These are phyloP conservation scores for Stictocephala bisonia DNA, from an alignment of 2,888 invertebrate species.

Conservation along the genomic window DNA sequence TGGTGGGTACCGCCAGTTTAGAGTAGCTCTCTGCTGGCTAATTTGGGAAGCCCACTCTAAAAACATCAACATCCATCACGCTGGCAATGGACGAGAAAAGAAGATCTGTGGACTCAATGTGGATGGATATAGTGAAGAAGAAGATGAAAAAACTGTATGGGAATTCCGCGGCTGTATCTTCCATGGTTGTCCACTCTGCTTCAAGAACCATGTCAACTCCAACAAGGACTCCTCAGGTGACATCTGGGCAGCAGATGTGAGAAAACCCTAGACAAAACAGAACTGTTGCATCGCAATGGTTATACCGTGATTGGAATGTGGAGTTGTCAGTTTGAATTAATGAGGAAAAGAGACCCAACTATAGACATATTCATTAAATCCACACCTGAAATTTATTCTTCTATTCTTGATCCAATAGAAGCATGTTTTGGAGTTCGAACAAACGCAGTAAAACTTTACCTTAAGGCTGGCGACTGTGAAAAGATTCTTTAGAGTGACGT, in stretches of 20 bases:
- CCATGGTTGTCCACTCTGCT: slow-evolving; percentile 48
- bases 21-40: slow-evolving; percentile 1
- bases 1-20: slow-evolving; percentile 22
- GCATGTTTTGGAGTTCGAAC: slow-evolving; percentile 10
- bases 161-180: slow-evolving; percentile 49
- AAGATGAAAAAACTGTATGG: slow-evolving; percentile 37
- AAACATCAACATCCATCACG: slow-evolving; percentile 8
- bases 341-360: slow-evolving; percentile 27
- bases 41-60: slow-evolving; percentile 3
- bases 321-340: slow-evolving; percentile 45
- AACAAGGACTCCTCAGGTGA: not conserved
- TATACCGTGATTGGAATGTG: slow-evolving; percentile 46
- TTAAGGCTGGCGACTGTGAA: slow-evolving; percentile 54
- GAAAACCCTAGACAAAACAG: slow-evolving; percentile 13
- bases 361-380: not conserved
- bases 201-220: not conserved
- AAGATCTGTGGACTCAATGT: slow-evolving; percentile 55
- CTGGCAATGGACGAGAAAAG: not conserved
- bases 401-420: slow-evolving; percentile 11
- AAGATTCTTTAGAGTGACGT: slow-evolving; percentile 58
- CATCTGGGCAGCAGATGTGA: not conserved
- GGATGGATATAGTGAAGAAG: slow-evolving; percentile 50
- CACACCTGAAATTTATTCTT: not conserved
- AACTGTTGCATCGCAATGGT: not conserved
- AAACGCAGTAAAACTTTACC: slow-evolving; percentile 46